Evolutionary conservation across 2,888 invertebrate genomes (phyloP).

Genomic region (Sicus ferrugineus): DNA sequence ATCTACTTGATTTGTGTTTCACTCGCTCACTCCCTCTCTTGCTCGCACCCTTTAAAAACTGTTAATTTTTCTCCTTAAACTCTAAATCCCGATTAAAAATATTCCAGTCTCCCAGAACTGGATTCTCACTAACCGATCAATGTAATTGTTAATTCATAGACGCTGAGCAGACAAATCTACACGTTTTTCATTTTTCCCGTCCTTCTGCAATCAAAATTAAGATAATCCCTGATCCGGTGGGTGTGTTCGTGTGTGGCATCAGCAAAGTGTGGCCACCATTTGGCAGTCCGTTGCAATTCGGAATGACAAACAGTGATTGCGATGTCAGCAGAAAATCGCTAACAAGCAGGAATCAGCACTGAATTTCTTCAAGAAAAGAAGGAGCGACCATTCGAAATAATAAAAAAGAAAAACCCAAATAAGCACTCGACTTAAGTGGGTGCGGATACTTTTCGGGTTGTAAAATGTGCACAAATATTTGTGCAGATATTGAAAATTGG

Average conservation of each 20-base stretch:
- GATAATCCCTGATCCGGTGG: neutral
- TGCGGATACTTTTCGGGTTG: slow-evolving; percentile 3
- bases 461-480: slow-evolving; percentile 29
- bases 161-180: slow-evolving; percentile 22
- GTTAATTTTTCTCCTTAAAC: no score
- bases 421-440: slow-evolving; percentile 4
- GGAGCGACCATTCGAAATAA: neutral
- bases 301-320: slow-evolving; percentile 31
- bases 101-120: no score
- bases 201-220: neutral
- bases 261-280: neutral
- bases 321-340: slow-evolving; percentile 26
- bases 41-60: no score
- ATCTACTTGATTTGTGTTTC: no score
- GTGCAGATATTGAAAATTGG: slow-evolving; percentile 23
- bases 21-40: no score
- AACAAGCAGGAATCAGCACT: slow-evolving; percentile 1
- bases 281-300: slow-evolving; percentile 5
- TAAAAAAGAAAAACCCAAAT: neutral
- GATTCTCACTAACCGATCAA: slow-evolving; percentile 19
- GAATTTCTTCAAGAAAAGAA: slow-evolving; percentile 1
- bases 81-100: no score
- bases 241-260: neutral
- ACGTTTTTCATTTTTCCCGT: neutral
- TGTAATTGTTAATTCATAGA: slow-evolving; percentile 19